Conservation (phyloP, 1,140 invertebrate genomes). For the Gryllus bimaculatus region DNA sequence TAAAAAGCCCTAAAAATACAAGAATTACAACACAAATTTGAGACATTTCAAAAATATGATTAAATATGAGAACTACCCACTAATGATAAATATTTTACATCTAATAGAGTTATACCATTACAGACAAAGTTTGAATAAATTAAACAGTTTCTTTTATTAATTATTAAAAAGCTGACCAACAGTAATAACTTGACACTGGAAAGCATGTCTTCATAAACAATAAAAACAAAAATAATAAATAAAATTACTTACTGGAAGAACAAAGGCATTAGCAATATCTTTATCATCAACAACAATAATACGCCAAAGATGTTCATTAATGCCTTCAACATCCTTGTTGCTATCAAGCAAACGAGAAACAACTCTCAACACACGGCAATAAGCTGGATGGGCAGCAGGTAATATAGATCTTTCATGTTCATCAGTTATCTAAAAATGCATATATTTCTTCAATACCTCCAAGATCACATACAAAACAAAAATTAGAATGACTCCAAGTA, state of each 20-base stretch:
- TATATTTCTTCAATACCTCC: no score
- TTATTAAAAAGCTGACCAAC: no score
- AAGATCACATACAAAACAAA: no score
- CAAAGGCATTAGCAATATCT: conserved; percentile 40
- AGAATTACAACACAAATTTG: no score
- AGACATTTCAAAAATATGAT: no score
- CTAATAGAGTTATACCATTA: neutral
- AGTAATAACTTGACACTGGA: no score
- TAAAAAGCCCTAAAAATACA: no score
- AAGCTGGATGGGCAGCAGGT: conserved; percentile 26
- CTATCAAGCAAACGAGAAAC: conserved; percentile 35
- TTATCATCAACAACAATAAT: conserved; percentile 39
- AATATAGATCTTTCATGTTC: neutral
- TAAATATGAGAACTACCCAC: no score
- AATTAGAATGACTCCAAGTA: no score
- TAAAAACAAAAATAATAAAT: conserved; percentile 6
- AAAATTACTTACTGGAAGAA: conserved; percentile 37
- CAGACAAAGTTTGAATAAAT: neutral
- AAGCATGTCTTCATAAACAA: no score
- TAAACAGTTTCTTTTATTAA: neutral
- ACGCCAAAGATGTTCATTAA: conserved; percentile 39
- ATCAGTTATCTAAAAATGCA: neutral
- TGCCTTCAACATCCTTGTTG: conserved; percentile 39
- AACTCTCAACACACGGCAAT: conserved; percentile 31
- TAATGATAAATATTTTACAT: no score